Conservation (phyloP, 30 jellyfish, hydroid and myxozoan species). For the Nemopilema nomurai region DNA sequence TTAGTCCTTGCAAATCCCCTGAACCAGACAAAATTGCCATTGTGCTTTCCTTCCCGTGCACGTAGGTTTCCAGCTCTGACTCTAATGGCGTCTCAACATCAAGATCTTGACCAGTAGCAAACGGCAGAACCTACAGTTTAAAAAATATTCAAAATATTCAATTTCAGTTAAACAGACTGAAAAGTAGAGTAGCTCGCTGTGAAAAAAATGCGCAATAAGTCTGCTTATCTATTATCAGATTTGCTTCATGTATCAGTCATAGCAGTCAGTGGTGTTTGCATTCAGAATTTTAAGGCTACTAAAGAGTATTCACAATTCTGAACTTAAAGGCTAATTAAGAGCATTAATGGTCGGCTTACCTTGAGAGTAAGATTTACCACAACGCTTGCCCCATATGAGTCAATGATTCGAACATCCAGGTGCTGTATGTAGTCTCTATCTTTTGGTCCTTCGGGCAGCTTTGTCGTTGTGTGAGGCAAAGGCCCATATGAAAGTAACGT, state of each 20-base stretch:
- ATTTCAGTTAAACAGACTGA: no score
- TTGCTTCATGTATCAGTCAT: not conserved
- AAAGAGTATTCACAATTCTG: no score
- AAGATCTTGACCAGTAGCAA: not conserved
- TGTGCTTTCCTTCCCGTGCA: constrained; percentile 32
- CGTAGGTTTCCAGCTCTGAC: constrained; percentile 21
- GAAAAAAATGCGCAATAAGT: not conserved
- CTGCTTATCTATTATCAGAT: not conserved
- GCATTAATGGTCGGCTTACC: not conserved
- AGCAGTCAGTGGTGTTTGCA: not conserved
- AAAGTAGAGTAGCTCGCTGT: no score
- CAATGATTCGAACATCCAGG: constrained; percentile 24
- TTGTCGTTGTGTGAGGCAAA: not conserved
- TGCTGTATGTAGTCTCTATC: constrained; percentile 11
- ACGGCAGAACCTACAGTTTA: not conserved
- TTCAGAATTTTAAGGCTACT: no score
- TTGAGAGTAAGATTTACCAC: constrained; percentile 2
- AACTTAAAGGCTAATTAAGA: not conserved
- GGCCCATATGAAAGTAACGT: constrained; percentile 26
- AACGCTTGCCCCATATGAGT: constrained; percentile 38
- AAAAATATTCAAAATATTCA: not conserved
- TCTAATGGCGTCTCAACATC: constrained; percentile 7
- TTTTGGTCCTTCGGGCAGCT: constrained; percentile 19
- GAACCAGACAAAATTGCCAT: constrained; percentile 22
- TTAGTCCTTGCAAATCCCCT: constrained; percentile 38